Conservation (phyloP, 2,797 vertebrate species). For the Pseudotriccus pelzelni region DNA sequence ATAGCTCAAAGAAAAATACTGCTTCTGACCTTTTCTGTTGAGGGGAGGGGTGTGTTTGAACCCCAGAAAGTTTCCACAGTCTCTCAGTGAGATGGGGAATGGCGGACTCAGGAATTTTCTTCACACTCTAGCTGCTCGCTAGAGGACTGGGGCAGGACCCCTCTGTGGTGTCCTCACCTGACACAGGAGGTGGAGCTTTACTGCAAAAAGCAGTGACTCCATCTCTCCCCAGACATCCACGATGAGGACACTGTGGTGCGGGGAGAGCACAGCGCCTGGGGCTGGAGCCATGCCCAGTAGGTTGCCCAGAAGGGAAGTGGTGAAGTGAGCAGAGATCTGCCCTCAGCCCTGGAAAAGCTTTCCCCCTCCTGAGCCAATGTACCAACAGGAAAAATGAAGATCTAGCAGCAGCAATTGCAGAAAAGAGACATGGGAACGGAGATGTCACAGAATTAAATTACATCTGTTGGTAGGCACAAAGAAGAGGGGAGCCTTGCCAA, state of each 20-base stretch:
- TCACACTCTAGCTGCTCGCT: fast-evolving
- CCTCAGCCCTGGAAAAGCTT: neutral
- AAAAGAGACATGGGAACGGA: neutral
- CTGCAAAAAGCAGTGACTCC: neutral
- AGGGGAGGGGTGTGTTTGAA: neutral
- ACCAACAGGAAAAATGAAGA: neutral
- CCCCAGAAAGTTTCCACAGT: neutral
- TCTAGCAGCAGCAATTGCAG: neutral
- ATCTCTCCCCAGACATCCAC: neutral
- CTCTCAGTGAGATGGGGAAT: neutral
- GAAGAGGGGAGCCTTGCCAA: neutral
- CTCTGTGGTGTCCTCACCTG: neutral
- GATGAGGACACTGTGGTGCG: neutral
- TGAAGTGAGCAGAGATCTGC: neutral
- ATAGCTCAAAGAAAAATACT: neutral
- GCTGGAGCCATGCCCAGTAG: neutral
- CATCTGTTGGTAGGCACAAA: neutral
- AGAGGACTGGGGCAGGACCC: neutral
- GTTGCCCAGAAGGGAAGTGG: neutral
- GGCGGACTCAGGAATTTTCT: neutral
- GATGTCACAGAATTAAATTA: neutral
- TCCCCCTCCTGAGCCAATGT: neutral
- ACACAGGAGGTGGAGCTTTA: neutral
- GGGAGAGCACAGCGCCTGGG: neutral
- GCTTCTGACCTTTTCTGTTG: neutral